These are phyloP conservation scores for Muraenolepis orangiensis DNA, from an alignment of 2,797 vertebrate species.

Conservation along the genomic window DNA sequence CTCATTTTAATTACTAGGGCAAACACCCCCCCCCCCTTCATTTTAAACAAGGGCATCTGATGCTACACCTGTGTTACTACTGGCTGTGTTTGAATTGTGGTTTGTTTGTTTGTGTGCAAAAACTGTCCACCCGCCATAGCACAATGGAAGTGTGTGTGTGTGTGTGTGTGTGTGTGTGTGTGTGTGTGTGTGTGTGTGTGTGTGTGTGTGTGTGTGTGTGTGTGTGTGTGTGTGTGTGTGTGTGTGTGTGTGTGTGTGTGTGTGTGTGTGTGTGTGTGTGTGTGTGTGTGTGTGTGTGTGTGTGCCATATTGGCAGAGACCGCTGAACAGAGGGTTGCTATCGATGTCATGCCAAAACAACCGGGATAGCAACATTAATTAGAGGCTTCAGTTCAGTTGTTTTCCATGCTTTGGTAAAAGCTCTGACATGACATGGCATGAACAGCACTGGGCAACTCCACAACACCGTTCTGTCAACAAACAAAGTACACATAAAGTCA, in stretches of 20 bases:
- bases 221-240: not conserved
- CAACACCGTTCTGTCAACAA: slow-evolving; percentile 12
- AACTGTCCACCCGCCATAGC: not conserved
- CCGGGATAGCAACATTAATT: slow-evolving; percentile 41
- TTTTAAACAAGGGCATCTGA: not conserved
- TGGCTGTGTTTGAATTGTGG: not conserved
- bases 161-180: not conserved
- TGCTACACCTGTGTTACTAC: not conserved
- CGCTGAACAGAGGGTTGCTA: slow-evolving; percentile 17
- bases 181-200: too few species aligned
- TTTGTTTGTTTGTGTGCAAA: not conserved
- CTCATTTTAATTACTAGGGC: not conserved
- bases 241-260: too few species aligned
- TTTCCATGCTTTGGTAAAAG: slow-evolving; percentile 43
- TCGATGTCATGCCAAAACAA: slow-evolving; percentile 38
- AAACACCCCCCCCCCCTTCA: not conserved
- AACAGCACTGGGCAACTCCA: slow-evolving; percentile 19
- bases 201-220: not conserved
- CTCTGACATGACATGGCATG: slow-evolving; percentile 33
- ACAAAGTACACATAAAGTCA: not conserved
- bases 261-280: not conserved
- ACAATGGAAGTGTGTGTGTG: not conserved
- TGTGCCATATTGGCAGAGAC: slow-evolving; percentile 13
- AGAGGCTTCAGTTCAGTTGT: slow-evolving; percentile 32
- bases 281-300: not conserved